Base-by-base conservation (phyloP, 1,140 invertebrate genomes). In the Tenebrio molitor region DNA sequence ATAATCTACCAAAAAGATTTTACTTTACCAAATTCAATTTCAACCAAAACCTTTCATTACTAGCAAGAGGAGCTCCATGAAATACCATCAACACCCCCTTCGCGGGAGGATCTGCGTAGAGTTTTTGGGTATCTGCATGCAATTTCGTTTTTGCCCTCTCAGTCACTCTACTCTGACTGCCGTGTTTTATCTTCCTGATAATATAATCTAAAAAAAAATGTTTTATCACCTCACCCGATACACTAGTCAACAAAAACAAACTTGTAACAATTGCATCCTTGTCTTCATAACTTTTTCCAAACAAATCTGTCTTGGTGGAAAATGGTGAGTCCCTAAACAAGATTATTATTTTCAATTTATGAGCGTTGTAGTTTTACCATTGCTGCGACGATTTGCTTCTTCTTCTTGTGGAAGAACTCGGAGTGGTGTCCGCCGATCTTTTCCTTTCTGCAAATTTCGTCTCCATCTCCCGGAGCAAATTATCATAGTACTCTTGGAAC, bases 41-140 rank as follows among this genome's bases (percentile, higher is more conserved):
- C n/a, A n/a, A n/a, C n/a, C 41, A 63, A 72, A 46, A 17, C 12
- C 34, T 8, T 41, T 8, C 1, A 12, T 23, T 72, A 79, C 80
- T 69, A 67, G 80, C 79, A 14, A 65, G 41, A 6, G 77, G 78
- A 16, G 72, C 70, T 25, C 80, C 80, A 71, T 81, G 76, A 50
- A 81, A 80, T 34, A 81, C 74, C 12, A 81, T 64, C 34, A 80
- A 46, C 16, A 80, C 44, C 6, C 76, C 78, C 42, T 75, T 74
- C 39, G 7, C 23, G 16, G 50, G 23, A 58, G 50, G 50, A 58
- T 58, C 50, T 7, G n/a, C 23, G 6, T 29, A 25, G 14, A 15
- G n/a, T 29, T 58, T 14, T 29, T 58, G 21, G 5, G 8, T 21
- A 15, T 58, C 50, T 15, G 23, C 3, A 1, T 14, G 4, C 2